A percentile compares a stretch with the other conserved stretches of the same genome.
These are phyloP conservation scores for Coelinius sp. DNA, from an alignment of 2,888 invertebrate species.

Conservation along the genomic window DNA sequence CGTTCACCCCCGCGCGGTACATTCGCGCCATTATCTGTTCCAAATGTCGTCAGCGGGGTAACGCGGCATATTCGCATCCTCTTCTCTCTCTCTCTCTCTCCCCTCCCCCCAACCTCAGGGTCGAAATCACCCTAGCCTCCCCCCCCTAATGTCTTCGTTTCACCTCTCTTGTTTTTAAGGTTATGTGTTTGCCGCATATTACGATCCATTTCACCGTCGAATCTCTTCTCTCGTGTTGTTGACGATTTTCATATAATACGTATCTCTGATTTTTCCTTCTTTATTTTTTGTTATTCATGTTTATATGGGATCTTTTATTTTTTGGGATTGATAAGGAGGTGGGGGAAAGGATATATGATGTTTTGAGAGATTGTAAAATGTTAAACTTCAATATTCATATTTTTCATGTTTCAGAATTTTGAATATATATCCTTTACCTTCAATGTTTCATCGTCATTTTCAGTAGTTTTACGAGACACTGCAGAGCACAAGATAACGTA, in stretches of 20 bases:
- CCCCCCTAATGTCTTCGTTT: conserved; percentile 45
- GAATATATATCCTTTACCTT: background rate
- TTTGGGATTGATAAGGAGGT: background rate
- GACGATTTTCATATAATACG: conserved; percentile 57
- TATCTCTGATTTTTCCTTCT: conserved; percentile 58
- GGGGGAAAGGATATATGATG: background rate
- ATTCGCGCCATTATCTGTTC: conserved; percentile 71
- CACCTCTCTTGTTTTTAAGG: conserved; percentile 64
- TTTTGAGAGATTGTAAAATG: background rate
- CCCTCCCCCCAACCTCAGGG: conserved; percentile 2
- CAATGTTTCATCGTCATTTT: conserved; percentile 49
- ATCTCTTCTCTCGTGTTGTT: conserved; percentile 28
- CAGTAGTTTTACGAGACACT: conserved; percentile 52
- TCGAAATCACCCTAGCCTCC: conserved; percentile 37
- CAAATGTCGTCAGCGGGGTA: conserved; percentile 69
- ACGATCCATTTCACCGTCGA: conserved; percentile 61
- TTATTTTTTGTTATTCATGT: background rate
- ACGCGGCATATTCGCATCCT: conserved; percentile 50
- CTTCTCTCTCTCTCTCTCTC: conserved; percentile 29
- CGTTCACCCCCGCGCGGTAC: conserved; percentile 70
- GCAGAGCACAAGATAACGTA: conserved; percentile 52
- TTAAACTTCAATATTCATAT: background rate
- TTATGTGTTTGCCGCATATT: conserved; percentile 65
- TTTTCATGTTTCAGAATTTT: conserved; percentile 3
- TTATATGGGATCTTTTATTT: background rate